Base-by-base conservation (phyloP, 2,888 invertebrate genomes). In the Deilephila porcellus region DNA sequence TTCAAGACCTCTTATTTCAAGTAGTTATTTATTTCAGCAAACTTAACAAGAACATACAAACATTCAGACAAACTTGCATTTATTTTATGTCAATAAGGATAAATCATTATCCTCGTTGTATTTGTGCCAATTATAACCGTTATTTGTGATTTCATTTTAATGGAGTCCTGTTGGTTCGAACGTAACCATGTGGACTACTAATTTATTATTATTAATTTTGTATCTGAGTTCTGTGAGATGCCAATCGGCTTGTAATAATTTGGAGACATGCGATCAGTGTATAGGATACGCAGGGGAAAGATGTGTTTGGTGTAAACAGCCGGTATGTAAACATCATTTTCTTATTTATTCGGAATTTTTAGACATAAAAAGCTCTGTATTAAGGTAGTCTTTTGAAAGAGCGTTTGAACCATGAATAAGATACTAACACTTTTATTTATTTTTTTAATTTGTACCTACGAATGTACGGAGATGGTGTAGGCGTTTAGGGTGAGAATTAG, bases 251-350 rank as follows among this genome's bases (percentile, higher is more conserved):
- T 74, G 79, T 53, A 76, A 74, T 4, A 81, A 78, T 63, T 82
- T 84, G 14, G 76, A 81, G 25, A 88, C 85, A 0, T 91, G 92
- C 74, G 87, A 88, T 5, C 82, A 80, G 1, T 93, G 93, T 74
- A 88, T 92, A 56, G 79, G 88, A 2, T 83, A 82, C 75, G 78
- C 72, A 3, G 7, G 25, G 45, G 85, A 87, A 7, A 79, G 60
- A 3, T 93, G 93, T 74, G 84, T 88, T 25, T 93, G 93, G 93
- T 93, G 93, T 78, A 76, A 83, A 2, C 79, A 85, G n/a, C n/a
- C 56, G 73, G 92, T 91, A 81, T 17, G 64, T 53, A 5, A 14
- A 4, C 32, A 34, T 11, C n/a, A 19, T 29, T 29, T 29, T 53
- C 6, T 29, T 52, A 19, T n/a, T 19, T 45, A 45, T 45, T 11